phyloP scores from a whole-genome alignment of 2,113 vertebrate genomes.

The Neopipo cinnamomea region DNA sequence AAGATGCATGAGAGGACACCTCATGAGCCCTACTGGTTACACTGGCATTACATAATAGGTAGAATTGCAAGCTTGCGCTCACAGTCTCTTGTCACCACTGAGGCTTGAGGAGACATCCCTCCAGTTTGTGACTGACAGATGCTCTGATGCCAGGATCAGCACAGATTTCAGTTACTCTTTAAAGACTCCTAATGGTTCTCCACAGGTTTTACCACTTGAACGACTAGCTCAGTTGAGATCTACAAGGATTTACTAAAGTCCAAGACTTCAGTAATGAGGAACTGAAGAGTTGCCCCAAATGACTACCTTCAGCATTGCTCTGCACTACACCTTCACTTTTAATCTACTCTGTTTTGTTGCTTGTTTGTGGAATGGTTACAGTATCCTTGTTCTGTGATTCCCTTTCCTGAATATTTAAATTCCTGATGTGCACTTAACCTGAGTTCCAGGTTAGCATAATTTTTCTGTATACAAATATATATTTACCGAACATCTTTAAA shows the following conservation, averaged over 20 bases:
- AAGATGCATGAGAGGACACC: neutral
- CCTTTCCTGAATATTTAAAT: neutral
- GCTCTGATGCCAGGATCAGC: neutral
- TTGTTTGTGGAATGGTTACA: slow-evolving; percentile 5
- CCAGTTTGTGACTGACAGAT: neutral
- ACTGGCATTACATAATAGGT: neutral
- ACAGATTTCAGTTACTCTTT: neutral
- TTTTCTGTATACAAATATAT: slow-evolving; percentile 28
- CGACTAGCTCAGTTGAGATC: neutral
- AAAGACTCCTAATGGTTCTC: neutral
- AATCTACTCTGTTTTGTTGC: neutral
- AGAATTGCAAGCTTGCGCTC: neutral
- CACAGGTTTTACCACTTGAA: neutral
- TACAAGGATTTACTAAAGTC: neutral
- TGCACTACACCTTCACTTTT: neutral
- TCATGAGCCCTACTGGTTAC: neutral
- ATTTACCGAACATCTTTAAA: slow-evolving; percentile 36
- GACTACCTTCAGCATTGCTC: neutral
- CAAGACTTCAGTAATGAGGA: neutral
- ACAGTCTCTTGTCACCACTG: neutral
- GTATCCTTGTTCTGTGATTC: neutral
- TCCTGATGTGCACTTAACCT: neutral
- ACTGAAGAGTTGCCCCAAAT: neutral
- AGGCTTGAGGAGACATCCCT: neutral
- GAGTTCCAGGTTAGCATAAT: neutral